These are phyloP conservation scores for Sarcophilus harrisii DNA, from an alignment of 2,797 vertebrate genomes.

Conservation along the genomic window DNA sequence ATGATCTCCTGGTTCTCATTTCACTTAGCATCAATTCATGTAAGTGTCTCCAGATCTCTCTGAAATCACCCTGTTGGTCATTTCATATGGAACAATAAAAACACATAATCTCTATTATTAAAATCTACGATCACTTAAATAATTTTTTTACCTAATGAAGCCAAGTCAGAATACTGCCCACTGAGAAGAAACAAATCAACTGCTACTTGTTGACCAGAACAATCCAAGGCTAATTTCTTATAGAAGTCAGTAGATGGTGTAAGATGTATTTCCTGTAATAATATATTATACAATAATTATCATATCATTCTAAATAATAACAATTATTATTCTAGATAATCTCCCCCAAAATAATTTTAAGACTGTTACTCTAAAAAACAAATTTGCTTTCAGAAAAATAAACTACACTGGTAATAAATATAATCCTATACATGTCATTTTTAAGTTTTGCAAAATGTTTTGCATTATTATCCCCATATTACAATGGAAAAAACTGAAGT, in stretches of 20 bases:
- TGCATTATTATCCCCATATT: not conserved
- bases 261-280: conserved; percentile 93
- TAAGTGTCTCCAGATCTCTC: too few species aligned
- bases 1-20: too few species aligned
- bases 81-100: too few species aligned
- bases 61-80: too few species aligned
- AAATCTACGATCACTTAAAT: not conserved
- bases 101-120: not conserved
- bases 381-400: not conserved
- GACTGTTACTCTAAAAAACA: not conserved
- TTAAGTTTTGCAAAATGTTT: not conserved
- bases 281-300: conserved; percentile 24
- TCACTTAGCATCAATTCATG: too few species aligned
- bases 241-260: conserved; percentile 98
- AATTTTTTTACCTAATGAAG: conserved; percentile 91
- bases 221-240: conserved; percentile 98
- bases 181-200: conserved; percentile 98
- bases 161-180: conserved; percentile 95
- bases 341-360: not conserved
- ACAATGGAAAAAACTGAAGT: not conserved
- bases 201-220: conserved; percentile 97
- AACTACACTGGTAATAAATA: not conserved
- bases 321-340: not conserved
- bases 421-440: not conserved
- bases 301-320: conserved; percentile 42